Conservation (phyloP, 2,113 vertebrate genomes). For the Atrichornis clamosus region DNA sequence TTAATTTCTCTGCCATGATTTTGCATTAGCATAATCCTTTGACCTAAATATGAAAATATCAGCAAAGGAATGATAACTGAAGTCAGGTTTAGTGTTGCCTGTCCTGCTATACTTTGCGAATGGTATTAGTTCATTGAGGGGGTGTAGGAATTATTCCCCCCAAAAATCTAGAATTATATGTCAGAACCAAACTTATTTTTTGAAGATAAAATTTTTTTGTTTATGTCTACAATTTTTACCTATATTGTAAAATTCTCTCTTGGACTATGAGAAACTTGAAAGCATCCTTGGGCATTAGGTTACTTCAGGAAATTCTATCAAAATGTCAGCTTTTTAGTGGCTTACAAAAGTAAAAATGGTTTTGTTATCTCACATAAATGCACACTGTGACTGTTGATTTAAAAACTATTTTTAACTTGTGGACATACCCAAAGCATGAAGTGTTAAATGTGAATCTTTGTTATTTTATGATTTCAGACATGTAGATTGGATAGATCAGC, state of each 20-base stretch:
- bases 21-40: background rate
- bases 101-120: background rate
- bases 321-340: background rate
- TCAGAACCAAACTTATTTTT: background rate
- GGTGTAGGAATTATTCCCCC: rapidly evolving
- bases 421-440: background rate
- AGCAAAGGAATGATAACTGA: background rate
- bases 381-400: background rate
- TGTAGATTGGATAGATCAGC: background rate
- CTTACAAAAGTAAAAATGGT: background rate
- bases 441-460: background rate
- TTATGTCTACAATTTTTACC: background rate
- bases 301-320: background rate
- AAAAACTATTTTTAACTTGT: background rate
- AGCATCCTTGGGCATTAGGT: background rate
- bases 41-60: background rate
- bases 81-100: background rate
- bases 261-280: background rate
- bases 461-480: background rate
- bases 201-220: background rate
- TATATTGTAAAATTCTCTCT: background rate
- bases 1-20: background rate
- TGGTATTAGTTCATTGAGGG: background rate
- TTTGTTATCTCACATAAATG: background rate
- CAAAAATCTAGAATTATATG: background rate